phyloP scores from a whole-genome alignment of 2,113 vertebrate species.

The Erythrocercus mccallii region DNA sequence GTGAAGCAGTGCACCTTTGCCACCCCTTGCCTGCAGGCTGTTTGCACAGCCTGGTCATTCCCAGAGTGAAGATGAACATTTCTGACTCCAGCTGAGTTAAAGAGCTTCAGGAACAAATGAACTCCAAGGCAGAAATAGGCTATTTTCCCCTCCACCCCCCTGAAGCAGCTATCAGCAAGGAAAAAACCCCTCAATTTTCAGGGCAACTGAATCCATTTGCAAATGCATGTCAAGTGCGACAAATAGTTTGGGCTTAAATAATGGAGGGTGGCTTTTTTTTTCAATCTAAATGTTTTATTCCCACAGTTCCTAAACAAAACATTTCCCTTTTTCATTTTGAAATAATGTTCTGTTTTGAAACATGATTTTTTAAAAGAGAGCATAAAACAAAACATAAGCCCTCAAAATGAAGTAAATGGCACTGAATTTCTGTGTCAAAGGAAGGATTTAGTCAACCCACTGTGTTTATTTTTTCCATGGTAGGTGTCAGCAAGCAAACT shows the following conservation, averaged over 20 bases:
- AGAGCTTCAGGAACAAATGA: slow-evolving; percentile 7
- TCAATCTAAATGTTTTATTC: slow-evolving; percentile 38
- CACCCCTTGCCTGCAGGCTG: background rate
- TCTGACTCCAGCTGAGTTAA: slow-evolving; percentile 26
- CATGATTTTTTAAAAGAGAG: background rate
- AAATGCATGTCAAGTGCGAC: background rate
- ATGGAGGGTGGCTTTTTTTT: slow-evolving; percentile 20
- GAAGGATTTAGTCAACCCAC: background rate
- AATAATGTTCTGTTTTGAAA: background rate
- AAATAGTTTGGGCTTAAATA: slow-evolving; percentile 35
- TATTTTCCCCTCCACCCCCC: background rate
- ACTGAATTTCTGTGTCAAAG: slow-evolving; percentile 2
- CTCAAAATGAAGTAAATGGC: background rate
- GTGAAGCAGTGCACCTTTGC: background rate
- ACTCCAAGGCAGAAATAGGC: slow-evolving; percentile 4
- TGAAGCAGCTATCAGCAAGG: background rate
- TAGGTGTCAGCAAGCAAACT: slow-evolving; percentile 19
- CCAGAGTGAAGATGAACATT: background rate
- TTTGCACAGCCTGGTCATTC: background rate
- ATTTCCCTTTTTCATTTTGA: slow-evolving; percentile 32
- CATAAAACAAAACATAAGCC: background rate
- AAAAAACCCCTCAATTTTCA: background rate
- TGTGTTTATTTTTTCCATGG: background rate
- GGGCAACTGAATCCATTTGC: slow-evolving; percentile 26
- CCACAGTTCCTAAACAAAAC: slow-evolving; percentile 10